Conservation (phyloP, 2,797 vertebrate species). For the Hemitrygon akajei region DNA sequence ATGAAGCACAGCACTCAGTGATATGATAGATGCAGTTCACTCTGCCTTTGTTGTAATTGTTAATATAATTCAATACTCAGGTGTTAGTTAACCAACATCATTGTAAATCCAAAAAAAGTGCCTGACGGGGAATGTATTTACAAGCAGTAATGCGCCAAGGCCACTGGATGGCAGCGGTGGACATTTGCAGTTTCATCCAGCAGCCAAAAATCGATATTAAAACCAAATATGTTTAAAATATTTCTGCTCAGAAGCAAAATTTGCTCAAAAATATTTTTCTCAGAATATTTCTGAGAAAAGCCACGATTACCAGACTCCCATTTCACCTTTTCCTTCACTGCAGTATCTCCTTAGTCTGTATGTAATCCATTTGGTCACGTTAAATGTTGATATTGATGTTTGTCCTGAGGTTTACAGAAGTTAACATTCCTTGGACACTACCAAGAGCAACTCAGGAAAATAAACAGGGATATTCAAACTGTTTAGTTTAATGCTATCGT, state of each 20-base stretch:
- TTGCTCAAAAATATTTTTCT: too few relatives aligned
- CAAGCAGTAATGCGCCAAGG: background rate
- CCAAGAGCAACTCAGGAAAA: background rate
- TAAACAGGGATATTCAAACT: background rate
- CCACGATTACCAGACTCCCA: background rate
- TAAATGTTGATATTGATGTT: background rate
- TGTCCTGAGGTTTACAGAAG: background rate
- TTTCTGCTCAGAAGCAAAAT: background rate
- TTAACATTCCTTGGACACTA: background rate
- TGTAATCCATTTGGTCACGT: background rate
- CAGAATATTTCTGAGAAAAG: background rate
- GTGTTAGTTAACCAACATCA: too few relatives aligned
- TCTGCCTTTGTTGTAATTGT: background rate
- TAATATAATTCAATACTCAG: background rate
- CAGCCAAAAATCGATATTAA: background rate
- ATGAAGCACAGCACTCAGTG: background rate
- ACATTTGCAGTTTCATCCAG: background rate
- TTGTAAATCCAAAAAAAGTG: background rate
- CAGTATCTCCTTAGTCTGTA: background rate
- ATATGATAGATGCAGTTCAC: background rate
- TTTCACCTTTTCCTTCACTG: background rate
- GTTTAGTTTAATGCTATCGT: background rate
- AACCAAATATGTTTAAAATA: background rate
- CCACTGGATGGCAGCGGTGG: background rate
- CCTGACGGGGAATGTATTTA: constrained; percentile 10